phyloP scores from a whole-genome alignment of 1,140 invertebrate genomes.

The Oryzaephilus surinamensis region DNA sequence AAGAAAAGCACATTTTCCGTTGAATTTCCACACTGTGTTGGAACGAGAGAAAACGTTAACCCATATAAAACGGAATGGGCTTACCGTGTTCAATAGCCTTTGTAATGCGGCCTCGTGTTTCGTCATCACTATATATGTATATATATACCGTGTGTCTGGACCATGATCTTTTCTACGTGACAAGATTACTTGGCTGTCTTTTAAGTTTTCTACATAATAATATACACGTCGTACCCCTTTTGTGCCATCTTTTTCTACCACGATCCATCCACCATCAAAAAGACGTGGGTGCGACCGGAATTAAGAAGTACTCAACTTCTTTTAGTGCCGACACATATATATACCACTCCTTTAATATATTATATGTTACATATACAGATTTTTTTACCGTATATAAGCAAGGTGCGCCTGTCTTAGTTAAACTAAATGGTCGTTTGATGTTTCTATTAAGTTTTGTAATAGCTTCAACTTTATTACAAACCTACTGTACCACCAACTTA shows the following conservation, averaged over 20 bases:
- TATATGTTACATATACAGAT: slow-evolving; percentile 4
- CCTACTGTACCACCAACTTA: neutral
- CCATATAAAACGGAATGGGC: no score
- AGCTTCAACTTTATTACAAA: neutral
- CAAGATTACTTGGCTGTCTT: slow-evolving; percentile 13
- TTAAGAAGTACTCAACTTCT: slow-evolving; percentile 9
- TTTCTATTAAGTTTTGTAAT: no score
- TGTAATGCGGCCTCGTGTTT: slow-evolving; percentile 20
- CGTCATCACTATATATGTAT: slow-evolving; percentile 24
- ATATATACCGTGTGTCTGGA: slow-evolving; percentile 19
- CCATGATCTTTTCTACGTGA: slow-evolving; percentile 18
- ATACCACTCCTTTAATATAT: slow-evolving; percentile 7
- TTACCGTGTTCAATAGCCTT: no score
- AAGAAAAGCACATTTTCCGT: no score
- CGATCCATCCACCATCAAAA: no score
- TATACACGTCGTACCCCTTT: no score
- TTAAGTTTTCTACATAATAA: no score
- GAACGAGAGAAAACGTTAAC: no score
- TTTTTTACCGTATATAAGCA: slow-evolving; percentile 5
- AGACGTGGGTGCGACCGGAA: slow-evolving; percentile 13
- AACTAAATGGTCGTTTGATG: no score
- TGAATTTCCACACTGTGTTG: no score
- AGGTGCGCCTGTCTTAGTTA: slow-evolving; percentile 3
- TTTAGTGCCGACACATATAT: slow-evolving; percentile 4
- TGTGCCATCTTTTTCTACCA: no score